Base-by-base conservation (phyloP, 2,888 invertebrate genomes). In the Hydriomena furcata region DNA sequence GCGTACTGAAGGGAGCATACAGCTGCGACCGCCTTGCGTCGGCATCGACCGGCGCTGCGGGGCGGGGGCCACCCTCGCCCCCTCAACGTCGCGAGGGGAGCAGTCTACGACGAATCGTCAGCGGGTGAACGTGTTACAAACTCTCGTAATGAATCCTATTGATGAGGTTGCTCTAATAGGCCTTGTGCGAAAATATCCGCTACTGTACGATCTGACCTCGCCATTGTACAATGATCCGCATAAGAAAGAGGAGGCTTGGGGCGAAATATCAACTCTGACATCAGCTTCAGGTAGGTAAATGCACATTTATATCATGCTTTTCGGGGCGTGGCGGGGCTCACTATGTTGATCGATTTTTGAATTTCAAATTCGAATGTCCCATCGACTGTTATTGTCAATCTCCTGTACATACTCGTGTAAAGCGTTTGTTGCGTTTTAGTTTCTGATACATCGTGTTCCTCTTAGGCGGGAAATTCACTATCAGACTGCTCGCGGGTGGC, bases 221-320 rank as follows among this genome's bases (percentile, higher is more conserved):
- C 38, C 52, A 5, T 27, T 47, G 38, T 52, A 52, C 38, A 38
- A 20, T 30, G 43, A 52, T 6, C 47, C 47, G 20, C 28, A 20
- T 17, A 47, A 47, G 34, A 52, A 52, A 28, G 52, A 52, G 7
- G 52, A 52, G 43, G 52, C 52, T 5, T 52, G 52, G 52, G 38
- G 38, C 11, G 52, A 47, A 47, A 52, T 52, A 8, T 27, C 47
- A 0, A 25, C 7, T 13, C 8, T 43, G 8, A 38, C 21, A 10
- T 37, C 46, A 2, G 23, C 37, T 7, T 12, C 52, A 38, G 42
- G 52, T 47, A 38, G 42, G 52, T 52, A 30, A 41, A 31, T 36
- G 6, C 12, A 11, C 13, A 23, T 27, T 21, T 37, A 7, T n/a
- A n/a, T n/a, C n/a, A n/a, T n/a, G n/a, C n/a, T n/a, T n/a, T n/a